Conservation (phyloP, 2,113 vertebrate genomes). For the Eurystomus gularis region DNA sequence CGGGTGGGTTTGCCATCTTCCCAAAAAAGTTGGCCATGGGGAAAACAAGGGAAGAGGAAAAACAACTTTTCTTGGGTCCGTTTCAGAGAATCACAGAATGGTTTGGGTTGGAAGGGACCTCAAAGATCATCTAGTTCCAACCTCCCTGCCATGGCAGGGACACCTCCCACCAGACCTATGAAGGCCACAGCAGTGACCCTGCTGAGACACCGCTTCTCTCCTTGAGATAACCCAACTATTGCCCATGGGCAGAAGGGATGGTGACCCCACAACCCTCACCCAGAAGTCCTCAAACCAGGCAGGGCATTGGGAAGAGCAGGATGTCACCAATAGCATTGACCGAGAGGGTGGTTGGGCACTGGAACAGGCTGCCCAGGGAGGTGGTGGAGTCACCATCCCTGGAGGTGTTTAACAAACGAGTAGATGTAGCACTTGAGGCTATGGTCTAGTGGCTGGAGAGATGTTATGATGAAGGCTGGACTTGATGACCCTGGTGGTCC, state of each 20-base stretch:
- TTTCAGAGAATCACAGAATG: too few species aligned
- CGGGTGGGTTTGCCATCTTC: neutral
- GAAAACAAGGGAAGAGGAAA: neutral
- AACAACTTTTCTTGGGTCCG: neutral
- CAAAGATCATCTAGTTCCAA: too few species aligned
- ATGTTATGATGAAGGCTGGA: too few species aligned
- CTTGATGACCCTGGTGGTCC: too few species aligned
- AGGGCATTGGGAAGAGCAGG: accelerated
- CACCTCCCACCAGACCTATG: neutral
- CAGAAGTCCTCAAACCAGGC: accelerated
- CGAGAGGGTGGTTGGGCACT: too few species aligned
- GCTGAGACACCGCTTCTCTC: neutral
- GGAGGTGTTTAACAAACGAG: too few species aligned
- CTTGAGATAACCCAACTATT: accelerated
- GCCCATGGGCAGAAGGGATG: neutral
- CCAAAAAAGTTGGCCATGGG: neutral
- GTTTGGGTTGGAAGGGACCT: too few species aligned
- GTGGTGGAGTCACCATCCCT: too few species aligned
- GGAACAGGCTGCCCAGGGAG: too few species aligned
- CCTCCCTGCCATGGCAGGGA: too few species aligned
- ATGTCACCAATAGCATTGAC: accelerated
- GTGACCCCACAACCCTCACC: neutral
- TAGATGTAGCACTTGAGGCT: too few species aligned
- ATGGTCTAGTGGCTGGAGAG: too few species aligned
- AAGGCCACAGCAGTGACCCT: neutral